Base-by-base conservation (phyloP, 2,888 invertebrate genomes). In the Corbicula japonica region DNA sequence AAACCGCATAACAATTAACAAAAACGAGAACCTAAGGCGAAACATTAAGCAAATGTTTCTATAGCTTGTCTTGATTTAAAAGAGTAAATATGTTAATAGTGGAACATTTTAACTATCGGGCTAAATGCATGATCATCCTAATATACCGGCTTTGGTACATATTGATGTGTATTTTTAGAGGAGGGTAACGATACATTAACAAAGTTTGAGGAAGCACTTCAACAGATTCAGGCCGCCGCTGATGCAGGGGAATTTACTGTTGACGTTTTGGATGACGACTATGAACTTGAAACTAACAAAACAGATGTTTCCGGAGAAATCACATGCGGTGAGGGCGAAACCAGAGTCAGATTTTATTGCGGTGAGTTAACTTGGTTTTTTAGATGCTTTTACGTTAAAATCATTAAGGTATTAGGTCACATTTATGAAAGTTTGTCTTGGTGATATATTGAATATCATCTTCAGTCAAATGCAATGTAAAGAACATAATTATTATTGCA, bases 261-360 rank as follows among this genome's bases (percentile, higher is more conserved):
- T 4, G 50, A 62, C 2, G 50, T 73, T 10, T 21, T 48, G 10
- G 50, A 52, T 50, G 63, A 69, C 26, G 44, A 63, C n/a, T 78
- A 63, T 46, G 50, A 63, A 21, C 18, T 78, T 1, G 69, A 69
- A 15, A 15, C 18, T 2, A 68, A 50, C 26, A 18, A 32, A 15
- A 73, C 69, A 12, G n/a, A 10, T 23, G 18, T 71, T 6, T 18
- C 58, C 44, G 71, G 76, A n/a, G 32, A 52, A 15, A 34, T 65
- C 18, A 41, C 23, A 8, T 76, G 76, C 46, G 44, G 44, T 3
- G 23, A 38, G 18, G 76, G 76, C 8, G 12, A 18, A 15, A 76
- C 66, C 0, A 70, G 71, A 35, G 71, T 76, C 3, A 50, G 48
- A 0, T 44, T 46, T 71, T 76, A 65, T 30, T 76, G 76, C 34